Evolutionary conservation across 2,888 invertebrate species (phyloP).

Genomic region (Melanotus villosus): DNA sequence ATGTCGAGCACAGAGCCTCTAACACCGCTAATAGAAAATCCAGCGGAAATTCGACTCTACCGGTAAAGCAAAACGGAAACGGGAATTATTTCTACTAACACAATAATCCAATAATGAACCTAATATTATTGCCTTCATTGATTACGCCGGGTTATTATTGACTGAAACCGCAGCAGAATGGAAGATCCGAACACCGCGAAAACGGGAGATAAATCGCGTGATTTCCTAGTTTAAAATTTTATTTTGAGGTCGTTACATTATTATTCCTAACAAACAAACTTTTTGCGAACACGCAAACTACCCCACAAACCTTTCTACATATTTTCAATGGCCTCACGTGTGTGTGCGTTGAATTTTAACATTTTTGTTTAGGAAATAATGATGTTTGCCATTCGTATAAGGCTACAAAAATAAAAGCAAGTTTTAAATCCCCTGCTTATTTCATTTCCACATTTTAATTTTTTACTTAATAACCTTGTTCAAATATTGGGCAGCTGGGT

Average conservation of each 20-base stretch:
- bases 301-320: neutral
- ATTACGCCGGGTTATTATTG: neutral
- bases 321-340: too few relatives aligned
- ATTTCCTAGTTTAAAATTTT: neutral
- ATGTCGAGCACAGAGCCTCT: constrained; percentile 35
- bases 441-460: too few relatives aligned
- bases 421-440: too few relatives aligned
- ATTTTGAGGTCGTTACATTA: neutral
- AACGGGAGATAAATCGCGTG: constrained; percentile 1
- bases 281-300: neutral
- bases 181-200: neutral
- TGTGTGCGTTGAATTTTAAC: too few relatives aligned
- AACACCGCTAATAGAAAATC: constrained; percentile 43
- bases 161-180: neutral
- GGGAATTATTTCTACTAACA: constrained; percentile 37
- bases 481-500: too few relatives aligned
- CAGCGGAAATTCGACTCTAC: constrained; percentile 41
- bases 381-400: too few relatives aligned
- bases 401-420: too few relatives aligned
- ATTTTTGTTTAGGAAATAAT: too few relatives aligned
- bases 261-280: neutral
- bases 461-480: too few relatives aligned
- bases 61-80: constrained; percentile 32
- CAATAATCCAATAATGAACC: constrained; percentile 32
- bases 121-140: constrained; percentile 10